phyloP scores from a whole-genome alignment of 2,888 invertebrate species.

The Lithophane ornitopus region DNA sequence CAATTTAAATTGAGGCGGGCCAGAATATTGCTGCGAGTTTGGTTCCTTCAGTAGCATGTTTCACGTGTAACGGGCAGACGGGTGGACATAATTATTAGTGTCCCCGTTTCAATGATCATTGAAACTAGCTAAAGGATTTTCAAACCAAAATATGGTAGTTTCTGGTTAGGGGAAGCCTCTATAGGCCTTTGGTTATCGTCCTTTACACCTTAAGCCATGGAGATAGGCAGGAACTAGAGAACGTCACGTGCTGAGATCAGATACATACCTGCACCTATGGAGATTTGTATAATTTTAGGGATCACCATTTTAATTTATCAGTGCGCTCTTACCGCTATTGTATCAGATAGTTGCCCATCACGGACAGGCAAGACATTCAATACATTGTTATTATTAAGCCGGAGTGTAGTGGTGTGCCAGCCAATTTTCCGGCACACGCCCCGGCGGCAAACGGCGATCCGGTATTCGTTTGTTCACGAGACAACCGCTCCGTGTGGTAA shows the following conservation, averaged over 20 bases:
- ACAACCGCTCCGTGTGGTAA: conserved; percentile 86
- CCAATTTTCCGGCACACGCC: conserved; percentile 88
- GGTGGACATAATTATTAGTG: background rate
- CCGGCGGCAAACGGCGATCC: conserved; percentile 74
- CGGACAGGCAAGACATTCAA: conserved; percentile 60
- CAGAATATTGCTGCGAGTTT: background rate
- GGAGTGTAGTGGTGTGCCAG: conserved; percentile 74
- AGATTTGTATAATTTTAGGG: background rate
- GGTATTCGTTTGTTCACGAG: conserved; percentile 87
- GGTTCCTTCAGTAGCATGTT: background rate
- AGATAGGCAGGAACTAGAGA: background rate
- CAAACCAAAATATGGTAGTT: background rate
- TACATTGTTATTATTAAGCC: conserved; percentile 72
- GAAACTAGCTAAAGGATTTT: background rate
- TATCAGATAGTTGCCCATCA: conserved; percentile 54
- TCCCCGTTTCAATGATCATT: background rate
- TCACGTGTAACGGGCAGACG: background rate
- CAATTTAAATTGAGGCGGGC: background rate
- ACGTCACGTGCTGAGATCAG: background rate
- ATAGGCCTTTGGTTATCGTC: background rate
- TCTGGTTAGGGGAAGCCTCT: background rate
- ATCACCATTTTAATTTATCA: background rate
- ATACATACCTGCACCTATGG: background rate
- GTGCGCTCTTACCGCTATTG: conserved; percentile 1
- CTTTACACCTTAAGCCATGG: background rate